Evolutionary conservation across 2,888 invertebrate species (phyloP).

Genomic region (Busseola fusca): DNA sequence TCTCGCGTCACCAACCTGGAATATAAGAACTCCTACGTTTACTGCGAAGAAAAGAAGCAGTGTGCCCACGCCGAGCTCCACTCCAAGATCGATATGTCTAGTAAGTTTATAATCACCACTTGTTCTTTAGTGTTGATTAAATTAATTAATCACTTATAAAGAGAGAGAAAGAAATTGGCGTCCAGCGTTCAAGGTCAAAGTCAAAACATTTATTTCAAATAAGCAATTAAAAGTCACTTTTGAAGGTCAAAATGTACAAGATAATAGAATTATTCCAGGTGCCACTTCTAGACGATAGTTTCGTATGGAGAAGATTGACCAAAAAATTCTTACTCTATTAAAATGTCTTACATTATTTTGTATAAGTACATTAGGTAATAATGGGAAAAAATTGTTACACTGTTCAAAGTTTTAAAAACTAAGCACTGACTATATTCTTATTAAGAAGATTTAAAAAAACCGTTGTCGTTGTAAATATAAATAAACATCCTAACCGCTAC

Average conservation of each 20-base stretch:
- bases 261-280: background rate
- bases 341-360: background rate
- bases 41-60: constrained; percentile 94
- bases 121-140: background rate
- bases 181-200: no score
- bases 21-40: constrained; percentile 91
- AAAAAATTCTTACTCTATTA: no score
- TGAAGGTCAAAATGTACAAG: background rate
- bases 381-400: background rate
- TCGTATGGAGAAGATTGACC: no score
- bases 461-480: background rate
- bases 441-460: background rate
- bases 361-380: background rate
- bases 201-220: background rate
- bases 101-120: constrained; percentile 69
- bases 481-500: background rate
- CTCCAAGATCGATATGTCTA: constrained; percentile 86
- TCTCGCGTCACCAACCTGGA: constrained; percentile 92
- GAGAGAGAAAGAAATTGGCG: background rate
- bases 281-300: no score
- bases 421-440: background rate
- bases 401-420: background rate
- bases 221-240: background rate
- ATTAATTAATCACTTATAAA: background rate
- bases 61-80: constrained; percentile 93